These are phyloP conservation scores for Kryptolebias ocellatus DNA, from an alignment of 2,797 vertebrate genomes.

Conservation along the genomic window DNA sequence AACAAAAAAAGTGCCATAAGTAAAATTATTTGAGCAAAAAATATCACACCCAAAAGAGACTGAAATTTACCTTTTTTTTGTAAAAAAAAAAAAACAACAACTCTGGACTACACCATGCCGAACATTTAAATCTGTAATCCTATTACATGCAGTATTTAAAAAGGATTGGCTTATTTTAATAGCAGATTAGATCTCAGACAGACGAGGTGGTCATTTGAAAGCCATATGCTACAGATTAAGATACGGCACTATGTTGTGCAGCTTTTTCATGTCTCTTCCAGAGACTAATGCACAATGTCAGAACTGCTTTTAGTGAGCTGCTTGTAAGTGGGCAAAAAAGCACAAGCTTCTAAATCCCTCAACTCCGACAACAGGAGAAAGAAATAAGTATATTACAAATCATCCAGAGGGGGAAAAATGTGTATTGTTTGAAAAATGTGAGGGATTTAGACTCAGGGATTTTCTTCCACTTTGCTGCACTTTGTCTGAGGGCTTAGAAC, in stretches of 20 bases:
- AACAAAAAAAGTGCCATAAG: conserved; percentile 6
- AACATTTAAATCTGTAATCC: conserved; percentile 75
- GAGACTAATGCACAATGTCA: conserved; percentile 62
- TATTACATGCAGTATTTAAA: conserved; percentile 80
- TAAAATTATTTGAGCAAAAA: conserved; percentile 18
- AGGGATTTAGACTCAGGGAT: conserved; percentile 69
- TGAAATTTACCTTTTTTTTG: conserved; percentile 24
- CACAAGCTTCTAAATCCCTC: conserved; percentile 68
- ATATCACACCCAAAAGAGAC: conserved; percentile 29
- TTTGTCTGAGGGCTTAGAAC: conserved; percentile 68
- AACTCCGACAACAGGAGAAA: conserved; percentile 63
- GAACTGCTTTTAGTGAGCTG: conserved; percentile 60
- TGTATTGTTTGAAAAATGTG: conserved; percentile 71
- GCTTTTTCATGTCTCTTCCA: conserved; percentile 58
- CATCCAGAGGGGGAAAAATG: conserved; percentile 54
- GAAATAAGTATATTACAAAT: conserved; percentile 71
- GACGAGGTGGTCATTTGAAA: conserved; percentile 79
- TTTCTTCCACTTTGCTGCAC: conserved; percentile 65
- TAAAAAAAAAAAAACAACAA: background rate
- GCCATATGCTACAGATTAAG: conserved; percentile 83
- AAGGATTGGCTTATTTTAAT: conserved; percentile 79
- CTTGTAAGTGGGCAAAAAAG: conserved; percentile 64
- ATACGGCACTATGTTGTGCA: conserved; percentile 45
- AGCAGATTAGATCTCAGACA: conserved; percentile 80
- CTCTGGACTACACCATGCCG: conserved; percentile 28